Percentiles rank a stretch among this genome's conserved stretches.
Evolutionary conservation across 2,113 vertebrate species (phyloP).

Genomic region (Rhynchomys soricoides): DNA sequence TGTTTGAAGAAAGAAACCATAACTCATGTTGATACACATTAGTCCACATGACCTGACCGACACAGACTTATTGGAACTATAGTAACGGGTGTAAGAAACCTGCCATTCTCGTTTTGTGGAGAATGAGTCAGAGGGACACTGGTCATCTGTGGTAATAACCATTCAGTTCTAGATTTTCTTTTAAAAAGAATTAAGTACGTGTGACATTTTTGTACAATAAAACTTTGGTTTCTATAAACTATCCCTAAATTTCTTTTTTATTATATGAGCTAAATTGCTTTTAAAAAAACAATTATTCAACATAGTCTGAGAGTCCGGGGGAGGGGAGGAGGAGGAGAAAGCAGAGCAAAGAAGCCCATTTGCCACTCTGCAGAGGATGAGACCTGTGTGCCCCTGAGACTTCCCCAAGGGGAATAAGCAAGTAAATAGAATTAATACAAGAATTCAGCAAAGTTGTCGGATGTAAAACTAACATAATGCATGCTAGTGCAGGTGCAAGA

Average conservation of each 20-base stretch:
- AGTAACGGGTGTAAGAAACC: background rate
- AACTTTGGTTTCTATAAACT: background rate
- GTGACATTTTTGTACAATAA: background rate
- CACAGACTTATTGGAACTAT: background rate
- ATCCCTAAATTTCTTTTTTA: background rate
- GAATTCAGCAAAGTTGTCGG: background rate
- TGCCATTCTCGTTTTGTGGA: background rate
- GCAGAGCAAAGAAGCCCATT: background rate
- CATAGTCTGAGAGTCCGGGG: background rate
- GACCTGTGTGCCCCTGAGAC: background rate
- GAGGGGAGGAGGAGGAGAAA: background rate
- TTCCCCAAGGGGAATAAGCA: too few relatives aligned
- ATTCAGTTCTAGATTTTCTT: background rate
- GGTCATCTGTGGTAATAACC: background rate
- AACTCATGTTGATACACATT: background rate
- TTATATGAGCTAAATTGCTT: background rate
- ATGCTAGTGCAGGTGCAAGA: background rate
- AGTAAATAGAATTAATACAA: background rate
- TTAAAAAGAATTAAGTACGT: background rate
- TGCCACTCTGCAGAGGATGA: background rate
- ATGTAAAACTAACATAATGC: background rate
- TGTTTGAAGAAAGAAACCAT: background rate
- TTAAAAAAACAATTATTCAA: background rate
- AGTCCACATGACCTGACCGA: background rate
- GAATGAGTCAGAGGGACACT: background rate